A percentile compares a stretch with the other conserved stretches of the same genome.
These are phyloP conservation scores for Octodon degus DNA, from an alignment of 2,113 vertebrate genomes.

Conservation along the genomic window DNA sequence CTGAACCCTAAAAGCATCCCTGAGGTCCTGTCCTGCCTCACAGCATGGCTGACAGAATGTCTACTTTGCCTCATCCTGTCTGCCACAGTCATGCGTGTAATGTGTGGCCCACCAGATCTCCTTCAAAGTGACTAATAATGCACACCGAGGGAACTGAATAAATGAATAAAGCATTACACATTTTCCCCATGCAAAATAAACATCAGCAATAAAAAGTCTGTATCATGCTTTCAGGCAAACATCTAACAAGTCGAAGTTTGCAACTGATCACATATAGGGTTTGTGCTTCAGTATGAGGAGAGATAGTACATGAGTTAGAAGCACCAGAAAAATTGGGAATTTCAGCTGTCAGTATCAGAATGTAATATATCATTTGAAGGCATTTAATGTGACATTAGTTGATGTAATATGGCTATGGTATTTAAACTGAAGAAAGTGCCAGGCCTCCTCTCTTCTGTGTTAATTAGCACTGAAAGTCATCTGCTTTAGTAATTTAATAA, in stretches of 20 bases:
- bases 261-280: constrained; percentile 10
- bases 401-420: constrained; percentile 42
- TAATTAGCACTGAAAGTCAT: constrained; percentile 54
- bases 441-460: background rate
- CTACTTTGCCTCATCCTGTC: background rate
- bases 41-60: background rate
- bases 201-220: background rate
- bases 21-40: background rate
- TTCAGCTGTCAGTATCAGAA: constrained; percentile 28
- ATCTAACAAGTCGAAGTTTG: constrained; percentile 17
- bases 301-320: background rate
- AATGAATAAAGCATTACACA: background rate
- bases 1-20: background rate
- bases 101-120: background rate
- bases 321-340: background rate
- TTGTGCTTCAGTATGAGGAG: background rate
- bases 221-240: background rate
- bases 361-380: constrained; percentile 16
- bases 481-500: background rate
- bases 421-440: constrained; percentile 9
- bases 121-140: background rate
- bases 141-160: background rate
- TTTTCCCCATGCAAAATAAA: background rate
- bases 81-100: background rate
- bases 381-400: background rate